Conservation (phyloP, 2,113 vertebrate species). For the Microtus oregoni region DNA sequence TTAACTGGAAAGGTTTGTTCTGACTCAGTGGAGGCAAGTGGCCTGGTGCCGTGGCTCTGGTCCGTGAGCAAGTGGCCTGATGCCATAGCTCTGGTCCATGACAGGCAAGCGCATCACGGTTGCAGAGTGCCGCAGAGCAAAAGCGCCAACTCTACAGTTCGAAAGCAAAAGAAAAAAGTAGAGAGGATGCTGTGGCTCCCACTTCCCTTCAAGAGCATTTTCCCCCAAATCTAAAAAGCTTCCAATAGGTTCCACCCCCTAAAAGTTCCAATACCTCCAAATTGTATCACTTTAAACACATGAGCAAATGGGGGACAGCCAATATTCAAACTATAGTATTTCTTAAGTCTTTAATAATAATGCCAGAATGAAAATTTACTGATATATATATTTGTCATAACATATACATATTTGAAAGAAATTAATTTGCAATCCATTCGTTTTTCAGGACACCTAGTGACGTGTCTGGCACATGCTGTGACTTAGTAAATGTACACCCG, state of each 20-base stretch:
- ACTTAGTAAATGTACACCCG: background rate
- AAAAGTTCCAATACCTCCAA: background rate
- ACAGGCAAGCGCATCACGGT: background rate
- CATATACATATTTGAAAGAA: background rate
- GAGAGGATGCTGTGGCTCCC: background rate
- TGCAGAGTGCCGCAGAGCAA: background rate
- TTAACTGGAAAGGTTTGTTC: background rate
- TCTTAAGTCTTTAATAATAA: slow-evolving; percentile 26
- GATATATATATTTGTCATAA: background rate
- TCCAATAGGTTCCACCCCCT: accelerated
- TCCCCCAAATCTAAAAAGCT: too few species aligned
- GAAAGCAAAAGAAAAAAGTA: background rate
- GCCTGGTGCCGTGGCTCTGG: too few species aligned
- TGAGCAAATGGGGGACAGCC: too few species aligned
- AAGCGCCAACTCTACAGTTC: background rate
- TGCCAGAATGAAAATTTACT: background rate
- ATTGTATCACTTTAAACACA: background rate
- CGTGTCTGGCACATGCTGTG: background rate
- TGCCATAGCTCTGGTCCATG: background rate
- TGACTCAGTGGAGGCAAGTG: background rate
- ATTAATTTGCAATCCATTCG: background rate
- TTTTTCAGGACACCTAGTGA: background rate
- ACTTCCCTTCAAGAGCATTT: background rate
- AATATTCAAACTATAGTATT: background rate
- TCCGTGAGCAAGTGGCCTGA: accelerated